These are phyloP conservation scores for Marisa cornuarietis DNA, from an alignment of 1,140 invertebrate genomes.

Conservation along the genomic window DNA sequence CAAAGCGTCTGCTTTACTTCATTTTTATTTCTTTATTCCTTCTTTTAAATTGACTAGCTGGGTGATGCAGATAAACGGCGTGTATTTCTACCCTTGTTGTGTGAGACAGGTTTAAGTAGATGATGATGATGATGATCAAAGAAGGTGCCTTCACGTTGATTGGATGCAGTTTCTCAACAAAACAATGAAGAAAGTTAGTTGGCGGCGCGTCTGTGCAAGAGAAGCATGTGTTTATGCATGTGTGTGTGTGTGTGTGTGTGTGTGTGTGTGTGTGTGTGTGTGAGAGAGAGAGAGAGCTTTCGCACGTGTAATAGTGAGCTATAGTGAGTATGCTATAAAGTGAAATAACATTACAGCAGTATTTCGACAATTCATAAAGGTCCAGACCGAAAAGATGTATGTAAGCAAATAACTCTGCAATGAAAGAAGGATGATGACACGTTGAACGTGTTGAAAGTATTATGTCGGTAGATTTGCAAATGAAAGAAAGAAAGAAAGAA, in stretches of 20 bases:
- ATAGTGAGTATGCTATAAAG: background rate
- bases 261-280: slow-evolving; percentile 3
- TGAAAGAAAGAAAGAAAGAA: too few species aligned
- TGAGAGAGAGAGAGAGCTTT: too few species aligned
- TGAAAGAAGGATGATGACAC: background rate
- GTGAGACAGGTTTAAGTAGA: background rate
- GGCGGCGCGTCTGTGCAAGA: background rate
- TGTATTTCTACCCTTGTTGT: background rate
- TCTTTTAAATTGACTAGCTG: background rate
- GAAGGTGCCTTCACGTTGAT: background rate
- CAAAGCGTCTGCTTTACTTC: too few species aligned
- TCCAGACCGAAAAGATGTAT: background rate
- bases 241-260: slow-evolving; percentile 6
- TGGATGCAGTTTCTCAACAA: background rate
- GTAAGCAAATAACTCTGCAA: background rate
- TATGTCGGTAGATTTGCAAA: background rate
- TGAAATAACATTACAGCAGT: background rate
- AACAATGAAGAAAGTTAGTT: background rate
- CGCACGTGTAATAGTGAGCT: background rate
- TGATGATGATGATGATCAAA: background rate
- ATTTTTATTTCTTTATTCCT: too few species aligned
- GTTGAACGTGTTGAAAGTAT: slow-evolving; percentile 1
- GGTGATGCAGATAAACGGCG: too few species aligned
- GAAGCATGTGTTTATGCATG: background rate
- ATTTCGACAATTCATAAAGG: background rate